Conservation (phyloP, 2,797 vertebrate genomes). For the Myripristis murdjan region DNA sequence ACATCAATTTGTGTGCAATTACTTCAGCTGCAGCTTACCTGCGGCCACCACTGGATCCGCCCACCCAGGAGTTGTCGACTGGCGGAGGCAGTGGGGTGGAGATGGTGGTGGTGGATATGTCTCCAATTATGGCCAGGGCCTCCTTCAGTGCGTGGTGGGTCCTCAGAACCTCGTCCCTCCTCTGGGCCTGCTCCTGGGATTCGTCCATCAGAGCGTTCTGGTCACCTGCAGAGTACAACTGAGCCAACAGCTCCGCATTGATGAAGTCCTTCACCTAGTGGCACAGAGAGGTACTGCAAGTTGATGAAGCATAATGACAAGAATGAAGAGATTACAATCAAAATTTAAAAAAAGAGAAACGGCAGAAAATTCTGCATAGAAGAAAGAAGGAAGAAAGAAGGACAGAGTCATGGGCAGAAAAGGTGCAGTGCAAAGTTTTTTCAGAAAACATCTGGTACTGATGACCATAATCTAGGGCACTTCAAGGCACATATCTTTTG, state of each 20-base stretch:
- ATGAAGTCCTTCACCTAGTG: slow-evolving; percentile 96
- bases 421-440: no score
- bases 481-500: no score
- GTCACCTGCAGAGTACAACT: slow-evolving; percentile 95
- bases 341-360: no score
- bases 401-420: neutral
- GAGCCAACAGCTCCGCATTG: slow-evolving; percentile 95
- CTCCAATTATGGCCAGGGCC: slow-evolving; percentile 92
- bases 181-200: slow-evolving; percentile 94
- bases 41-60: slow-evolving; percentile 80
- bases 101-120: slow-evolving; percentile 93
- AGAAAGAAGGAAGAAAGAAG: neutral
- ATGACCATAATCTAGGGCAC: no score
- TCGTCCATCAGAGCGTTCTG: slow-evolving; percentile 97
- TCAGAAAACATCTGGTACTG: no score
- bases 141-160: slow-evolving; percentile 94
- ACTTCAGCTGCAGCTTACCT: slow-evolving; percentile 80
- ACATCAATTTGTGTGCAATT: neutral
- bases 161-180: slow-evolving; percentile 92
- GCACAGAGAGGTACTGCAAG: slow-evolving; percentile 10
- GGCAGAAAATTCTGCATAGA: no score
- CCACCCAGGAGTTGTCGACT: slow-evolving; percentile 94
- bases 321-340: neutral
- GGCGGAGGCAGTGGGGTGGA: slow-evolving; percentile 92
- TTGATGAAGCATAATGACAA: neutral